Evolutionary conservation across 2,797 vertebrate genomes (phyloP), one percentile per base, ranked within the genome.

Genomic region (Urophycis tenuis): DNA sequence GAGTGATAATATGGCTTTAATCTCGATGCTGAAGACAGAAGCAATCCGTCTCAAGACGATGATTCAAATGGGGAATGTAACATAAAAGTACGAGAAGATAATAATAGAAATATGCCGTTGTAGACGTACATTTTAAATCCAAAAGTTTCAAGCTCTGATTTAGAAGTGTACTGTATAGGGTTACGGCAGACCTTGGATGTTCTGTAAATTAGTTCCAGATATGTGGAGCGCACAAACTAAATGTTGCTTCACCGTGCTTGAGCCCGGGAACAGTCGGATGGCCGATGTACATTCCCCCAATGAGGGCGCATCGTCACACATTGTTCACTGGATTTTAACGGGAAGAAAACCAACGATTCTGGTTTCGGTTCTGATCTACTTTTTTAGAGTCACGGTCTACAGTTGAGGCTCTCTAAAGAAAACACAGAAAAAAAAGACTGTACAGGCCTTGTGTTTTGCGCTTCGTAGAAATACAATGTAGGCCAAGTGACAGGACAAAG

Each of bases 401-500:
- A 25, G 60, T 67, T 25, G 25, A 67, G 0, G 10, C 9, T 25
- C 53, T 60, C 53, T n/a, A 17, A 25, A 5, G 25, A 8, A 60
- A n/a, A 60, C 22, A 60, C 53, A 60, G 53, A 60, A 25, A 60
- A 25, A 60, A 60, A 6, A 60, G 22, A 60, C 53, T 25, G 3
- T 19, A 25, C 10, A 10, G 53, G 53, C 53, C 53, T 60, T 10
- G 53, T 15, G 22, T 22, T 25, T 9, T 25, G 7, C 25, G 53
- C 1, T 60, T 10, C 6, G 53, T 60, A 25, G 53, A 25, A 60
- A 60, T n/a, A 60, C 53, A 1, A 60, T n/a, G 49, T n/a, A 60
- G 22, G 19, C 49, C 49, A n/a, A 60, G n/a, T 60, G 53, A 60
- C 53, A 60, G 53, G 53, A 60, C 33, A 76, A 72, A 78, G 73